Percentiles rank a stretch among this genome's conserved stretches.
phyloP scores from a whole-genome alignment of 2,113 vertebrate genomes.

The Pandion haliaetus region DNA sequence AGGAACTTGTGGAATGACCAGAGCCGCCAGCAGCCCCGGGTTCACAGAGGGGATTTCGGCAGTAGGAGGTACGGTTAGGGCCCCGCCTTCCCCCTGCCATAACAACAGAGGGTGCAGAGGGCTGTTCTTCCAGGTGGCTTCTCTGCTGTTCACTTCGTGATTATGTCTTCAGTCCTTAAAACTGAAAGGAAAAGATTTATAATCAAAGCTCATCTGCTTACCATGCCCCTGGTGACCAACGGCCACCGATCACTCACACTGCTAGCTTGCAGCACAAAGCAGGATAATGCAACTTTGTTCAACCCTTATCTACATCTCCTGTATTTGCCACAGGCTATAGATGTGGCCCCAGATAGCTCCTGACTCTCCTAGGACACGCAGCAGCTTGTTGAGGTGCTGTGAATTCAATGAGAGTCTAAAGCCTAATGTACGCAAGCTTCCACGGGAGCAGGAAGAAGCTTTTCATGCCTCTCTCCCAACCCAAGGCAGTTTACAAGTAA shows the following conservation, averaged over 20 bases:
- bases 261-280: background rate
- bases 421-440: background rate
- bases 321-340: fast-evolving
- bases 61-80: slow-evolving; percentile 90
- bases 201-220: fast-evolving
- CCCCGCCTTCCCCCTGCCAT: slow-evolving; percentile 96
- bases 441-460: background rate
- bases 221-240: too few species aligned
- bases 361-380: background rate
- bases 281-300: background rate
- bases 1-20: slow-evolving; percentile 84
- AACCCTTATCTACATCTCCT: background rate
- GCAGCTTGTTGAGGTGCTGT: background rate
- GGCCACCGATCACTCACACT: fast-evolving
- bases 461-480: background rate
- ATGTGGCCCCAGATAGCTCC: background rate
- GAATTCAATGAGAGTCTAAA: background rate
- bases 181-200: background rate
- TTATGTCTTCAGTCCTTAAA: background rate
- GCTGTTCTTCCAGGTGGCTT: background rate
- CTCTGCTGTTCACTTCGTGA: background rate
- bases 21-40: slow-evolving; percentile 83
- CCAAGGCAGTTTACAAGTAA: background rate
- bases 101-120: slow-evolving; percentile 11
- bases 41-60: slow-evolving; percentile 89